A percentile compares a stretch with the other conserved stretches of the same genome.
Evolutionary conservation across 2,113 vertebrate genomes (phyloP).

Genomic region (Corvus hawaiiensis): DNA sequence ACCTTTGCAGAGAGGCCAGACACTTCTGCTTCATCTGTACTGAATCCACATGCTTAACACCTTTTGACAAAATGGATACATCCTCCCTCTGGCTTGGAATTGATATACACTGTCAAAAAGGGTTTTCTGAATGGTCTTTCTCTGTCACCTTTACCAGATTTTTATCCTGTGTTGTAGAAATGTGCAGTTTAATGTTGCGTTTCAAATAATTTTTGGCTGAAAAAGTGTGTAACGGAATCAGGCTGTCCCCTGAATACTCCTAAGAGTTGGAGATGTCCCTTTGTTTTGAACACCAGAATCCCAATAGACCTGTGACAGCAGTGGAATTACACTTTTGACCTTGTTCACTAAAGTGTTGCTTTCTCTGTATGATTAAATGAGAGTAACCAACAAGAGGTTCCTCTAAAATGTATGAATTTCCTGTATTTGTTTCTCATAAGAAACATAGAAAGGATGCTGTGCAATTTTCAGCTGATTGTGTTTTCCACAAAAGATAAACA

Average conservation of each 20-base stretch:
- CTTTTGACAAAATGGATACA: conserved; percentile 47
- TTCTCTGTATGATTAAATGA: conserved; percentile 48
- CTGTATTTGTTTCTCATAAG: not conserved
- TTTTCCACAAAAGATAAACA: not conserved
- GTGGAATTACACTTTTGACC: conserved; percentile 49
- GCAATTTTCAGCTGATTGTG: not conserved
- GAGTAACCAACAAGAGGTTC: not conserved
- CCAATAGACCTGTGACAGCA: conserved; percentile 10
- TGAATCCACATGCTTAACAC: conserved; percentile 13
- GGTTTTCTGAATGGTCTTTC: conserved; percentile 56
- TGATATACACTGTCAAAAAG: conserved; percentile 58
- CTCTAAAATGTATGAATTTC: not conserved
- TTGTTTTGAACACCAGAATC: conserved; percentile 48
- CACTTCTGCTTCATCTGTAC: not conserved
- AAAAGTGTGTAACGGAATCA: conserved; percentile 67
- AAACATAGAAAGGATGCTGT: not conserved
- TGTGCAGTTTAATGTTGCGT: conserved; percentile 61
- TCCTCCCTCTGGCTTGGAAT: conserved; percentile 45
- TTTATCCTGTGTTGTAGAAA: conserved; percentile 58
- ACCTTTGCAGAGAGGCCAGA: conserved; percentile 20
- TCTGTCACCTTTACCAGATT: conserved; percentile 64
- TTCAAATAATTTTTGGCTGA: conserved; percentile 65
- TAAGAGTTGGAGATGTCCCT: conserved; percentile 27
- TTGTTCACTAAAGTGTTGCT: conserved; percentile 42
- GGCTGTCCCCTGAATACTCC: conserved; percentile 54